phyloP scores from a whole-genome alignment of 2,113 vertebrate genomes.

The Ranitomeya variabilis region DNA sequence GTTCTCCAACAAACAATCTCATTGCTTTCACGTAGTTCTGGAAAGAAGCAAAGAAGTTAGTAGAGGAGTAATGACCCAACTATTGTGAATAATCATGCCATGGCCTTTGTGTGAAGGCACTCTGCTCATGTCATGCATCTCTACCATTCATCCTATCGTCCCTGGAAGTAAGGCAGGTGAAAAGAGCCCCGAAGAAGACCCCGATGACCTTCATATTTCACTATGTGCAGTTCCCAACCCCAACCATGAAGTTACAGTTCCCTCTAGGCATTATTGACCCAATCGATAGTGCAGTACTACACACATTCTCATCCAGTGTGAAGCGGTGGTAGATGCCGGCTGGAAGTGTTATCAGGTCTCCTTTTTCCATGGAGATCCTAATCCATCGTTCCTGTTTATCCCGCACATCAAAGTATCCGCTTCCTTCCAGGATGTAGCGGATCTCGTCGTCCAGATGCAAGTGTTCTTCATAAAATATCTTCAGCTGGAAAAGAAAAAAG shows the following conservation, averaged over 20 bases:
- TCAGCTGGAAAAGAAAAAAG: conserved; percentile 72
- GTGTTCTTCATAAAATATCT: conserved; percentile 90
- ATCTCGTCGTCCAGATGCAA: conserved; percentile 93
- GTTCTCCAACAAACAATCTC: conserved; percentile 91
- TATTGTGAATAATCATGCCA: no score
- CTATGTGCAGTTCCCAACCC: not conserved
- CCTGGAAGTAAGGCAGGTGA: not conserved
- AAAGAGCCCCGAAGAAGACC: not conserved
- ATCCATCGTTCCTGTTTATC: conserved; percentile 88
- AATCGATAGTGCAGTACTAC: conserved; percentile 42
- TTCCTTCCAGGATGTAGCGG: conserved; percentile 91
- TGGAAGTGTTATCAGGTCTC: conserved; percentile 91
- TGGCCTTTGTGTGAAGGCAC: no score
- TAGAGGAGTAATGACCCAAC: not conserved
- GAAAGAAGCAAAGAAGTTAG: conserved; percentile 44
- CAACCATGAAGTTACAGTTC: no score
- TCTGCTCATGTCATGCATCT: not conserved
- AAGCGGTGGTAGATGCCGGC: conserved; percentile 96
- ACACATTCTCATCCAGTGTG: conserved; percentile 85
- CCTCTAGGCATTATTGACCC: no score
- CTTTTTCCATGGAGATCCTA: conserved; percentile 85
- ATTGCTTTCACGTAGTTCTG: conserved; percentile 94
- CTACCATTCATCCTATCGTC: not conserved
- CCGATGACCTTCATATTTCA: not conserved
- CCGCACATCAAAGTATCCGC: conserved; percentile 89